These are phyloP conservation scores for Dexiosoma caninum DNA, from an alignment of 2,888 invertebrate species.

Conservation along the genomic window DNA sequence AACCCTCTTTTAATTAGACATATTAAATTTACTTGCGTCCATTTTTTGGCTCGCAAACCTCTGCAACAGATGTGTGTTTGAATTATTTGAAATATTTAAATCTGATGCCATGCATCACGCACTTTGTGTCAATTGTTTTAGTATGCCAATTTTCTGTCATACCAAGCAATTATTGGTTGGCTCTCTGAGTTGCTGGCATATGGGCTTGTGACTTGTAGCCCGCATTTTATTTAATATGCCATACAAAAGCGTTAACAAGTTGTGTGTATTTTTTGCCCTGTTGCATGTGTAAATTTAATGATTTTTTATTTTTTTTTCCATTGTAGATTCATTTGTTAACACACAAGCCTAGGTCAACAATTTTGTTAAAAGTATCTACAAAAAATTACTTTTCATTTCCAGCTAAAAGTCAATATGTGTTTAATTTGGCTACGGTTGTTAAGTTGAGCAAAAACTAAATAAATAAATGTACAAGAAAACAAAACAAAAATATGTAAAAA, in stretches of 20 bases:
- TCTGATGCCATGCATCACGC: constrained; percentile 47
- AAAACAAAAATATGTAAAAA: background rate
- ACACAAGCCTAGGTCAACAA: constrained; percentile 58
- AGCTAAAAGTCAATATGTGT: constrained; percentile 2
- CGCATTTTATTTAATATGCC: background rate
- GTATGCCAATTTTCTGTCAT: constrained; percentile 47
- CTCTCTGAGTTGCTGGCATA: background rate
- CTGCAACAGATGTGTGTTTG: constrained; percentile 15
- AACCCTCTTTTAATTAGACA: background rate
- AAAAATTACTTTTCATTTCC: constrained; percentile 28
- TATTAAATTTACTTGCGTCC: constrained; percentile 27
- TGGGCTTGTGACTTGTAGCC: constrained; percentile 1
- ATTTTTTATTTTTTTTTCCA: constrained; percentile 24
- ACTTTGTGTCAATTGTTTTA: constrained; percentile 37
- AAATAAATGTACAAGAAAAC: background rate
- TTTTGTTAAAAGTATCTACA: constrained; percentile 25
- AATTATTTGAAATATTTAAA: constrained; percentile 10
- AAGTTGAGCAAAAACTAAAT: background rate
- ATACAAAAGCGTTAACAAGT: constrained; percentile 21
- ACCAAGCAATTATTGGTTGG: background rate
- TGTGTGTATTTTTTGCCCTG: background rate
- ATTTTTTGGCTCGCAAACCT: constrained; percentile 23
- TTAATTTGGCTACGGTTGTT: constrained; percentile 12
- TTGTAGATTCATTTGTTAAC: constrained; percentile 20
- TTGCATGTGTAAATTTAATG: constrained; percentile 37